Percentiles rank a stretch among this genome's conserved stretches.
Conservation (phyloP, 2,113 vertebrate species). For the Eclectus roratus region DNA sequence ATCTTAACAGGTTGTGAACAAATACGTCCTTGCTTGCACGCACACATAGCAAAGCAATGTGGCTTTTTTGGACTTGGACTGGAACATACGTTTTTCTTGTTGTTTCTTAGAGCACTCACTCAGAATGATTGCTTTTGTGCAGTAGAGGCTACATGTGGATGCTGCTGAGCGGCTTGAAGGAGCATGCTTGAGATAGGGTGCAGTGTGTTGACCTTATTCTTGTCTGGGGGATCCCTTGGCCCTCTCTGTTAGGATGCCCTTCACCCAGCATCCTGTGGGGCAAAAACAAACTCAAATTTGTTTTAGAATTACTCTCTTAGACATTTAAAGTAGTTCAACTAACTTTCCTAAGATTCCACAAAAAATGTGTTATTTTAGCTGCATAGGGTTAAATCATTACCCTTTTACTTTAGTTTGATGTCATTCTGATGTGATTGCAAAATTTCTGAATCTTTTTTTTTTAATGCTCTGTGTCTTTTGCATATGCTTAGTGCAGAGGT, state of each 20-base stretch:
- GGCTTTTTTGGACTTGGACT: not conserved
- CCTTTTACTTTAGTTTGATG: not conserved
- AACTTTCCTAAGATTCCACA: not conserved
- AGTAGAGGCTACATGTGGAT: slow-evolving; percentile 13
- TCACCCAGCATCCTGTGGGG: not conserved
- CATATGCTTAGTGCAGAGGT: not conserved
- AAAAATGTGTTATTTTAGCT: not conserved
- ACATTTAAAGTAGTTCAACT: not conserved
- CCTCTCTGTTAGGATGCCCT: not conserved
- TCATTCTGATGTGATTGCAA: not conserved
- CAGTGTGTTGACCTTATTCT: slow-evolving; percentile 38
- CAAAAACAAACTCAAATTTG: not conserved
- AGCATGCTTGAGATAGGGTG: not conserved
- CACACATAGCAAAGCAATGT: not conserved
- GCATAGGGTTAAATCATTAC: not conserved
- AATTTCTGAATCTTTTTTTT: not conserved
- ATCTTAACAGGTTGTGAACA: not conserved
- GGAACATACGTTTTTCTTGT: not conserved
- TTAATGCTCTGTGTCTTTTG: not conserved
- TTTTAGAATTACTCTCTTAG: not conserved
- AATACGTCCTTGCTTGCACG: not conserved
- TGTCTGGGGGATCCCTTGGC: not conserved
- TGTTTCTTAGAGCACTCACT: not conserved
- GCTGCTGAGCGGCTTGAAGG: not conserved
- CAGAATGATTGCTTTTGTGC: not conserved